Evolutionary conservation across 2,888 invertebrate genomes (phyloP).

Genomic region (Phorcus lineatus): DNA sequence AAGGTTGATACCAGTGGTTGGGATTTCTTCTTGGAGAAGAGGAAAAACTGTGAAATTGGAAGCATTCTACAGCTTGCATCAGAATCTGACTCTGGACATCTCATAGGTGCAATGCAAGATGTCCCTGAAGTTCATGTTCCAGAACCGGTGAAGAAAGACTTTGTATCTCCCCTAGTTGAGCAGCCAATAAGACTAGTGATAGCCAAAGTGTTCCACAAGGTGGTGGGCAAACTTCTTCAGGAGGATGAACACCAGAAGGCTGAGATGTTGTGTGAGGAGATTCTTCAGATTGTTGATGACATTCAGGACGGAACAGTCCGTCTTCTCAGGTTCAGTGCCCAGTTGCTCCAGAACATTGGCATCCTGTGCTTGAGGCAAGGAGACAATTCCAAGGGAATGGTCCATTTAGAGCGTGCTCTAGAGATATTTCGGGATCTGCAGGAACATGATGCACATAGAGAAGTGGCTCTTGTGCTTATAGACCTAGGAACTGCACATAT

Average conservation of each 20-base stretch:
- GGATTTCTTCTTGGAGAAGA: constrained; percentile 64
- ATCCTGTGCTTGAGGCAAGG: constrained; percentile 68
- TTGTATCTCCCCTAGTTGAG: constrained; percentile 63
- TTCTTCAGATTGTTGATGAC: constrained; percentile 65
- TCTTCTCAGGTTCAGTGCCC: constrained; percentile 64
- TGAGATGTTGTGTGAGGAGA: constrained; percentile 65
- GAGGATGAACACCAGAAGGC: constrained; percentile 63
- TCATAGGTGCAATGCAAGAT: neutral
- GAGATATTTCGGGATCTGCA: constrained; percentile 63
- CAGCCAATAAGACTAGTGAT: constrained; percentile 63
- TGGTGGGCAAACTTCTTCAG: constrained; percentile 60
- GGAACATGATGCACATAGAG: constrained; percentile 61
- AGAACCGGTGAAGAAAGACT: constrained; percentile 39
- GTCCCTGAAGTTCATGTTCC: neutral
- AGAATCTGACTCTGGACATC: constrained; percentile 32
- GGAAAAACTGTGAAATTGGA: constrained; percentile 59
- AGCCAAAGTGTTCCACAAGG: constrained; percentile 59
- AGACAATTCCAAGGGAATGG: constrained; percentile 66
- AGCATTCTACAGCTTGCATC: constrained; percentile 59
- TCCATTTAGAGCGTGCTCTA: constrained; percentile 68
- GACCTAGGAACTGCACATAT: constrained; percentile 72
- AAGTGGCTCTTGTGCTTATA: constrained; percentile 67
- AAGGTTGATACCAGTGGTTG: constrained; percentile 62
- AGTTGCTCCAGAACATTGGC: constrained; percentile 67
- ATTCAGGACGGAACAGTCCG: constrained; percentile 67